A percentile compares a stretch with the other conserved stretches of the same genome.
Evolutionary conservation across 2,113 vertebrate genomes (phyloP).

Genomic region (Bombycilla garrulus): DNA sequence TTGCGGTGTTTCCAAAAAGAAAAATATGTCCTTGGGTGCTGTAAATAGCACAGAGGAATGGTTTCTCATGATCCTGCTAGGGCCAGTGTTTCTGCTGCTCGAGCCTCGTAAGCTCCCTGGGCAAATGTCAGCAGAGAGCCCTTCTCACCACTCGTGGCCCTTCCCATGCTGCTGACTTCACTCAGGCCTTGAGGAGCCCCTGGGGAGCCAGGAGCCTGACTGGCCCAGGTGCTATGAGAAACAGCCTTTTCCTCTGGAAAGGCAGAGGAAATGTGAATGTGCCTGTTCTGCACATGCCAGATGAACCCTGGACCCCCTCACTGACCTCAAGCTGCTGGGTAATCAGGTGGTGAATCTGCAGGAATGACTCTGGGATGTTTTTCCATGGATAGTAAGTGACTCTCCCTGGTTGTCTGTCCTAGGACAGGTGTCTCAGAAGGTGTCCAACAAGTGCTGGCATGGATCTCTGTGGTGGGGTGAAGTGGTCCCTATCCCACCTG

Average conservation of each 20-base stretch:
- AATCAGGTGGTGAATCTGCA: background rate
- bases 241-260: background rate
- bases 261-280: background rate
- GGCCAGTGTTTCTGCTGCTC: background rate
- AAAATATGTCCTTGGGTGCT: slow-evolving; percentile 41
- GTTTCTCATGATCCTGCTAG: slow-evolving; percentile 63
- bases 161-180: background rate
- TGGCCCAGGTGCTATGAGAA: background rate
- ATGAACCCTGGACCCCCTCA: background rate
- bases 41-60: slow-evolving; percentile 62
- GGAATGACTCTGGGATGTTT: background rate
- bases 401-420: background rate
- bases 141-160: background rate
- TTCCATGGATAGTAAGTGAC: background rate
- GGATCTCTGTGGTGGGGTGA: background rate
- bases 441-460: background rate
- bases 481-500: background rate
- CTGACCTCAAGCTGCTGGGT: fast-evolving
- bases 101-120: background rate
- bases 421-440: background rate
- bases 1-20: slow-evolving; percentile 28
- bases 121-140: background rate
- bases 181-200: background rate
- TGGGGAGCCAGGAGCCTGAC: background rate
- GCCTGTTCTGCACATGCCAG: background rate